Base-by-base conservation (phyloP, 2,797 vertebrate genomes). In the Anomalospiza imberbis region DNA sequence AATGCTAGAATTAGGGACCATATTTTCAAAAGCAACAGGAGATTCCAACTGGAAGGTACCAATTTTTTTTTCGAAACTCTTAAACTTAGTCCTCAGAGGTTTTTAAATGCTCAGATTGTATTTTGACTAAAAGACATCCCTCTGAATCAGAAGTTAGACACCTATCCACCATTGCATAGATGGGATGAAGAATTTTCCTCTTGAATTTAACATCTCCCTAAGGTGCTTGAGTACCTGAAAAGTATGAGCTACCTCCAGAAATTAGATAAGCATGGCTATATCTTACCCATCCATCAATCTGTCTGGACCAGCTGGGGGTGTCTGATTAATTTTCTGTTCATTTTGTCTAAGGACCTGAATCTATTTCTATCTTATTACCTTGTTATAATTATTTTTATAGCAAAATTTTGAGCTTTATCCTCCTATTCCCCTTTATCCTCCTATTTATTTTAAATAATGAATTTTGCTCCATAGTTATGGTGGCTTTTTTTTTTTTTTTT, bases 71-170 rank as follows among this genome's bases (percentile, higher is more conserved):
- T 1, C 3, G 40, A 87, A 94, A n/a, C 20, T 44, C 8, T 60
- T 63, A 78, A 68, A n/a, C 12, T 28, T 55, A n/a, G 15, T 57
- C 38, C 24, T 81, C 28, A 61, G n/a, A 38, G 3, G 7, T 32
- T 62, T 83, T 73, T 68, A 44, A 93, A 65, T 10, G 26, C 5
- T 8, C 0, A 0, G 4, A 22, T 57, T 4, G 0, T 32, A 47
- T 53, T 91, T 73, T 75, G 32, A 31, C 12, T 51, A 9, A 51
- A 62, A 76, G 51, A 17, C 7, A 62, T n/a, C 24, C 18, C 9
- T 28, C 15, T 76, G 58, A 51, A 62, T 29, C 73, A 51, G 11
- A 62, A 42, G 36, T 50, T 28, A n/a, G 14, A 28, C 36, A 51
- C 12, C 5, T 28, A 51, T 34, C 31, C 31, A 62, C 36, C 25